A percentile compares a stretch with the other conserved stretches of the same genome.
Conservation (phyloP, 2,113 vertebrate genomes). For the Panthera leo region DNA sequence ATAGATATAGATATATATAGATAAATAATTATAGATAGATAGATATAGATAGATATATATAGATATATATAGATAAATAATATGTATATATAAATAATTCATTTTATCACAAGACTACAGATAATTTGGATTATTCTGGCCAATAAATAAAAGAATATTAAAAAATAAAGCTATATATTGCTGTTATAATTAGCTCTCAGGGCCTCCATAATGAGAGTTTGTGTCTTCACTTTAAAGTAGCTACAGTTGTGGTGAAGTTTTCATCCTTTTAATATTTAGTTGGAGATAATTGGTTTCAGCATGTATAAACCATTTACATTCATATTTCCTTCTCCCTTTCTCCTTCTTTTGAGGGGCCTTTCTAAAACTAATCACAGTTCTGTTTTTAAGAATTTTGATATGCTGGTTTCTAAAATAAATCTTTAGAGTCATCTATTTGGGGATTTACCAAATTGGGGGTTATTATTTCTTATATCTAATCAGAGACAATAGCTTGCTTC, state of each 20-base stretch:
- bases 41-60: not conserved
- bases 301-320: not conserved
- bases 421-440: constrained; percentile 23
- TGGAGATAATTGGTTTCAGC: not conserved
- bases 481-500: not conserved
- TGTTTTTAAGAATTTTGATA: constrained; percentile 37
- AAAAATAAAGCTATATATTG: not conserved
- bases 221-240: not conserved
- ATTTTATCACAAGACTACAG: not conserved
- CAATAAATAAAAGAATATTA: not conserved
- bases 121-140: not conserved
- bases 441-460: not conserved
- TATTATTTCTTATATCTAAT: constrained; percentile 4
- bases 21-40: not conserved
- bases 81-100: not conserved
- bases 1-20: too few species aligned
- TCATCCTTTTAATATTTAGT: not conserved
- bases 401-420: constrained; percentile 9
- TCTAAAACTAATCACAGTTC: not conserved
- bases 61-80: too few species aligned
- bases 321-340: not conserved
- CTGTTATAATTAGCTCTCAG: not conserved
- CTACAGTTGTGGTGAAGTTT: not conserved
- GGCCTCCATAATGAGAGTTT: not conserved
- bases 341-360: not conserved